These are phyloP conservation scores for Boleophthalmus pectinirostris DNA, from an alignment of 2,113 vertebrate genomes.

Conservation along the genomic window DNA sequence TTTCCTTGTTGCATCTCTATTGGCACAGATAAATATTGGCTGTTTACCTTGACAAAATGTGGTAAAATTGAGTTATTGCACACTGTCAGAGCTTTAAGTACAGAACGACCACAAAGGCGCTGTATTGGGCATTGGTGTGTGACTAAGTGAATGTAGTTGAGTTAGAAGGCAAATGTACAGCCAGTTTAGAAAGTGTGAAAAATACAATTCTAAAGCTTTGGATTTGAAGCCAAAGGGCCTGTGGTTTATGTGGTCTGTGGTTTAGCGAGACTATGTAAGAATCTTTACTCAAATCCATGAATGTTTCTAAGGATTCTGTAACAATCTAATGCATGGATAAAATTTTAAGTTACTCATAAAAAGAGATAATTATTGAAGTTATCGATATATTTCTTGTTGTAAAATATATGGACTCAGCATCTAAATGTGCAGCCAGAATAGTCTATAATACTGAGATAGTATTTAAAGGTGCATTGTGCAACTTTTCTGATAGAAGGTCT, in stretches of 20 bases:
- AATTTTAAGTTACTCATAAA: no score
- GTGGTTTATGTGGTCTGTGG: not conserved
- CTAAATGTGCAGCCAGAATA: not conserved
- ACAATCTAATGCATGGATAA: no score
- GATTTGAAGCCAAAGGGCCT: not conserved
- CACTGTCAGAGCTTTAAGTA: not conserved
- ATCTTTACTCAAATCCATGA: not conserved
- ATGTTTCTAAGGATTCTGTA: not conserved
- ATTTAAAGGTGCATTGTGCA: not conserved
- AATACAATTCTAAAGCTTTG: not conserved
- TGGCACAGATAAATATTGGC: slow-evolving; percentile 14
- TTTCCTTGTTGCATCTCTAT: slow-evolving; percentile 14
- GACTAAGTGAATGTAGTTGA: not conserved
- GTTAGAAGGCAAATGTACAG: not conserved
- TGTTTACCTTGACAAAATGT: not conserved
- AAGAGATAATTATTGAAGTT: no score
- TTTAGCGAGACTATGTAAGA: not conserved
- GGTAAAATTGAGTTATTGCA: not conserved
- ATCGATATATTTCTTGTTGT: no score
- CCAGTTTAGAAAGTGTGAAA: not conserved
- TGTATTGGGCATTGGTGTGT: not conserved
- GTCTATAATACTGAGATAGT: not conserved
- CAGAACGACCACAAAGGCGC: not conserved
- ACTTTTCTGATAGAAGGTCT: no score
- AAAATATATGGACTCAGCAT: no score